Evolutionary conservation across 1,140 invertebrate genomes (phyloP), one percentile per base, ranked within the genome.

Genomic region (Calycopis cecrops): DNA sequence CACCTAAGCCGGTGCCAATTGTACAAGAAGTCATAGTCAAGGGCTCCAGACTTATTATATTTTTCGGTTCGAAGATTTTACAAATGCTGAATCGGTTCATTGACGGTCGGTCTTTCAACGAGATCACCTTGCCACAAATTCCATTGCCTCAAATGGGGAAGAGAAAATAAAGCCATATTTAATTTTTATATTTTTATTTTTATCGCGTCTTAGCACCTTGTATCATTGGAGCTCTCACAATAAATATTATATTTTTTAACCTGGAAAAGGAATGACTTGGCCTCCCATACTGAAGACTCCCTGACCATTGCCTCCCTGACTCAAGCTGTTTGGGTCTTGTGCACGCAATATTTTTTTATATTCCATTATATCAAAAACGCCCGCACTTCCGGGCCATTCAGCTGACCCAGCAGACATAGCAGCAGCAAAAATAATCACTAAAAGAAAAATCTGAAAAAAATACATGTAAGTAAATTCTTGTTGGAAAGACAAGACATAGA

Each of bases 21-120:
- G 17, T 55, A 12, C 21, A 35, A 55, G 57, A 49, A 55, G 8
- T 55, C 14, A 34, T 35, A 40, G 48, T 35, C 8, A 42, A 70
- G 56, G 69, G 71, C 11, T 72, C 71, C n/a, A n/a, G n/a, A n/a
- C n/a, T n/a, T n/a, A 62, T 69, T 40, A 48, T 74, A 37, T 70
- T 70, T 38, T 60, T 74, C 48, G 67, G 69, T 44, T 70, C 72
- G 1, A 64, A 69, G 51, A 69, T 72, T 59, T 57, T 72, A 38
- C 64, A 61, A 52, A 65, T 69, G 59, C 18, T 70, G 44, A 64
- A 67, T 47, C n/a, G n/a, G n/a, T n/a, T n/a, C n/a, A n/a, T n/a
- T n/a, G n/a, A n/a, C n/a, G n/a, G n/a, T n/a, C n/a, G n/a, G n/a
- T n/a, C n/a, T n/a, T n/a, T n/a, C n/a, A n/a, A n/a, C n/a, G n/a